phyloP scores from a whole-genome alignment of 2,888 invertebrate genomes.

The Pristionchus maxplancki region DNA sequence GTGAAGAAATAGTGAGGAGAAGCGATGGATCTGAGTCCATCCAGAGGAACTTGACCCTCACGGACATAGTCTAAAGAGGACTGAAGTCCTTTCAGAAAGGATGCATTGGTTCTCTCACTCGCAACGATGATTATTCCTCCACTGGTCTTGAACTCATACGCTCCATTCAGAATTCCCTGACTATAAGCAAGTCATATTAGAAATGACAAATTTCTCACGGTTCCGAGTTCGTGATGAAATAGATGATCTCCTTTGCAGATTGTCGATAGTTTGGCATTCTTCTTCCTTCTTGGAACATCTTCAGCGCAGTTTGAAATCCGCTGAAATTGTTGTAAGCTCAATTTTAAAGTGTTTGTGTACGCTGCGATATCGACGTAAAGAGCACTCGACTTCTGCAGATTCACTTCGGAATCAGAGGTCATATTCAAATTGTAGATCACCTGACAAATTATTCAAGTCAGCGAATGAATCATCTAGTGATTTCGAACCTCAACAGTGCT shows the following conservation, averaged over 20 bases:
- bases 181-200: neutral
- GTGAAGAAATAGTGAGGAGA: neutral
- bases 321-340: neutral
- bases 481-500: neutral
- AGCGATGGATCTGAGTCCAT: neutral
- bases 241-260: neutral
- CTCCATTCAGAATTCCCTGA: neutral
- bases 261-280: neutral
- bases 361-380: neutral
- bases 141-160: neutral
- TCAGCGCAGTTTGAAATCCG: neutral
- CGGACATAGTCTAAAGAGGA: neutral
- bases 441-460: neutral
- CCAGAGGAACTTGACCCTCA: neutral
- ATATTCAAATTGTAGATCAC: neutral
- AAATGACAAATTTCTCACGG: neutral
- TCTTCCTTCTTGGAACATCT: conserved; percentile 2
- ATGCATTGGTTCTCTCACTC: neutral
- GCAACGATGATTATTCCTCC: neutral
- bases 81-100: neutral
- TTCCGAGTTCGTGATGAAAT: conserved; percentile 20
- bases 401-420: neutral
- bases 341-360: neutral
- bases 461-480: neutral
- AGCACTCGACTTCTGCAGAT: neutral